Evolutionary conservation across 2,888 invertebrate genomes (phyloP), one percentile per base, ranked within the genome.

Genomic region (Leucania comma): DNA sequence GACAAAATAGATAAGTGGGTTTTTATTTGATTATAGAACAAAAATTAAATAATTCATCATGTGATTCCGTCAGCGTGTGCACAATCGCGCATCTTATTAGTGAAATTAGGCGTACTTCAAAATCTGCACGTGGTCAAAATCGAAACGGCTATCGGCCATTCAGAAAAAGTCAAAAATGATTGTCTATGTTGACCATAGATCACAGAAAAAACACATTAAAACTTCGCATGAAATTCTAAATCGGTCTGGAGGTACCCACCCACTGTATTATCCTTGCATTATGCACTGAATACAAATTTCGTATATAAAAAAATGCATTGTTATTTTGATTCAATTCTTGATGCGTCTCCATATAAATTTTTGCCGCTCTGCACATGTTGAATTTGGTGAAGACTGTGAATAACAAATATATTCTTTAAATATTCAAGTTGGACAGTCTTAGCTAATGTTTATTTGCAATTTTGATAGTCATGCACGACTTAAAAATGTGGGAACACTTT

Each of bases 251-350:
- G 88, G 90, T 86, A 80, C 87, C 93, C 95, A 92, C 95, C 95
- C 95, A 95, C 92, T 87, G 89, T 89, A 94, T 95, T 94, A 95
- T 88, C 86, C 86, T 83, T 92, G 93, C 91, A 92, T 87, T 89
- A 90, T 89, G 89, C 89, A 87, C 83, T 89, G 94, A 93, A 95
- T 95, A 95, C 94, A 90, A 94, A 95, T 91, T 89, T 89, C 75
- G 76, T 74, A 78, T 81, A 78, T 88, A 88, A 90, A 90, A 38
- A 88, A 92, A 93, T 93, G 93, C 94, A 94, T 90, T 90, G 90
- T 87, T 88, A 88, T 86, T 88, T 88, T 90, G 93, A 92, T 87
- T 93, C 89, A 86, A 93, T 93, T 93, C 93, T 80, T 72, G 85
- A 89, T 90, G 90, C 90, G 91, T 90, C 88, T 83, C 83, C 88